Evolutionary conservation across 2,888 invertebrate species (phyloP), one percentile per base, ranked within the genome.

Genomic region (Melinaea menophilus): DNA sequence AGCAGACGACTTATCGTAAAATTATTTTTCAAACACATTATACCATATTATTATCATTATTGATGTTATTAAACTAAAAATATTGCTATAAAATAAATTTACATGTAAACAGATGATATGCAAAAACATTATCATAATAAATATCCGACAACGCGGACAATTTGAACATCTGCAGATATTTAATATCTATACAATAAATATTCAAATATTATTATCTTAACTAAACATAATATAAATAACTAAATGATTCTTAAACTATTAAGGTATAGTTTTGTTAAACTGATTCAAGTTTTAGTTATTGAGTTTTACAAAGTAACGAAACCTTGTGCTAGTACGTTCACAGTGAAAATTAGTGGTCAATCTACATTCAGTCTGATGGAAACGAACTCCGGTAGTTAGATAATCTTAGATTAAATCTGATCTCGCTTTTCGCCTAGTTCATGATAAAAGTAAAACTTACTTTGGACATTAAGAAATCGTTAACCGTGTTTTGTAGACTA

Each of bases 381-480:
- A 41, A 72, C 72, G 74, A 74, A 75, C 67, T 71, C 66, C 73
- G 74, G 68, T 64, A 73, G 71, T 71, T 66, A 71, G 67, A 51
- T 51, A 31, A 51, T 51, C 31, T 22, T n/a, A 31, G 51, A 66
- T 64, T 69, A 61, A 70, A 71, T 72, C 71, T 61, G 63, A 67
- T 70, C 64, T 68, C 48, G 63, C 66, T 63, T 61, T 56, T 47
- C 55, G 67, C 63, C 70, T 71, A 75, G 78, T 79, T 76, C 73
- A 73, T 72, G 65, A 74, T 71, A 77, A 81, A 81, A 81, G 82
- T 80, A 80, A 81, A 81, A 80, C 79, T 80, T 71, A 58, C 31
- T 51, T 51, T 51, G 9, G 3, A 41, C 31, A 51, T 51, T 51
- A 31, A 31, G 31, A 31, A 51, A 31, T 51, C 31, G 51, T 31